phyloP scores from a whole-genome alignment of 2,797 vertebrate species.

The Silurus lanzhouensis region DNA sequence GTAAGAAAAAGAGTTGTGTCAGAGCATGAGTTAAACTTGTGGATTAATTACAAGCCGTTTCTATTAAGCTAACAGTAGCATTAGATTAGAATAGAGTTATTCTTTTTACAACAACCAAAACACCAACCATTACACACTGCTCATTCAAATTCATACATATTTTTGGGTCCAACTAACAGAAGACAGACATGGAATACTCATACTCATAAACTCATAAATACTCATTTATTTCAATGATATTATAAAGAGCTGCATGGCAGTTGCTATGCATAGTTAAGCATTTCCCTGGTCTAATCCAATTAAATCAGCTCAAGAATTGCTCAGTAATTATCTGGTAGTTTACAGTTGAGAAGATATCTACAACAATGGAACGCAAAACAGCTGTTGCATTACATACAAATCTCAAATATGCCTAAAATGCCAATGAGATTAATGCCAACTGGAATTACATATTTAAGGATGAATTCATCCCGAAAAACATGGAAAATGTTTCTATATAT shows the following conservation, averaged over 20 bases:
- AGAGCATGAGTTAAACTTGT: background rate
- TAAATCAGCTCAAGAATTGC: conserved; percentile 8
- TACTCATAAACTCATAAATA: too few species aligned
- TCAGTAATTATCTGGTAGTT: conserved; percentile 12
- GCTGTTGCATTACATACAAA: background rate
- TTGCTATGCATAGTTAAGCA: conserved; percentile 1
- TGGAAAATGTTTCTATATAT: background rate
- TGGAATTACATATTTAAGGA: background rate
- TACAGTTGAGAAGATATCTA: background rate
- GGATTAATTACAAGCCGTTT: background rate
- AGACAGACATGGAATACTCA: background rate
- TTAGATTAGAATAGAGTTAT: background rate
- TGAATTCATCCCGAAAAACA: background rate
- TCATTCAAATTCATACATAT: background rate
- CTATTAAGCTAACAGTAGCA: background rate
- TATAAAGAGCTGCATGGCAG: background rate
- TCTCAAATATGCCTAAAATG: background rate
- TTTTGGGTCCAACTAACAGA: background rate
- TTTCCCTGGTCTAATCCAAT: background rate
- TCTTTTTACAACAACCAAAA: background rate
- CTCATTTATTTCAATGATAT: background rate
- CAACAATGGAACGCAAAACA: background rate
- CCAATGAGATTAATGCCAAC: background rate
- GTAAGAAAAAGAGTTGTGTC: background rate
- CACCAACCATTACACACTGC: background rate